A percentile compares a stretch with the other conserved stretches of the same genome.
Evolutionary conservation across 2,113 vertebrate genomes (phyloP).

Genomic region (Chaetodon auriga): DNA sequence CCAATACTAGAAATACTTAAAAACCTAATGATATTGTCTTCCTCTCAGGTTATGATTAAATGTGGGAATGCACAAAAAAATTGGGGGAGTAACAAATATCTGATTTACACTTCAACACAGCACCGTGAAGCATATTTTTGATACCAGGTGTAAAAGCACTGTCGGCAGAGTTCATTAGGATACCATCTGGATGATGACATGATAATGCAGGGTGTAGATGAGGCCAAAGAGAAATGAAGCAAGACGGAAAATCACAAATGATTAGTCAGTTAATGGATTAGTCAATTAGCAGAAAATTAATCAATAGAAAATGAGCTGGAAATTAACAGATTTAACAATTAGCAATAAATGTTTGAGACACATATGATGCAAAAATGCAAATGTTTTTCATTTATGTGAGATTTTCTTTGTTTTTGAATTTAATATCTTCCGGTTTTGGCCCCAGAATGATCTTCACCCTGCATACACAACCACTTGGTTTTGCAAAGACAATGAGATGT

Average conservation of each 20-base stretch:
- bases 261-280: background rate
- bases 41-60: background rate
- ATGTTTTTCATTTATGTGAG: too few relatives aligned
- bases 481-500: background rate
- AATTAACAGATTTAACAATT: background rate
- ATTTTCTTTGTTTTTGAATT: background rate
- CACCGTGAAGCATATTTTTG: background rate
- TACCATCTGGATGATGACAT: background rate
- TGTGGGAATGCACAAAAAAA: background rate
- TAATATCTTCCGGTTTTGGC: background rate
- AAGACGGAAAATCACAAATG: background rate
- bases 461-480: too few relatives aligned
- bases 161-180: background rate
- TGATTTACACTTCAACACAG: background rate
- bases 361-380: too few relatives aligned
- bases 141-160: background rate
- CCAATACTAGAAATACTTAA: background rate
- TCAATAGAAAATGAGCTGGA: constrained; percentile 6
- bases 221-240: background rate
- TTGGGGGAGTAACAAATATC: background rate
- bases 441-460: too few relatives aligned
- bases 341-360: background rate
- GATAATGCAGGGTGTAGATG: background rate
- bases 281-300: constrained; percentile 7
- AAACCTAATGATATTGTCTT: background rate